Evolutionary conservation across 2,797 vertebrate species (phyloP).

Genomic region (Trachurus trachurus): DNA sequence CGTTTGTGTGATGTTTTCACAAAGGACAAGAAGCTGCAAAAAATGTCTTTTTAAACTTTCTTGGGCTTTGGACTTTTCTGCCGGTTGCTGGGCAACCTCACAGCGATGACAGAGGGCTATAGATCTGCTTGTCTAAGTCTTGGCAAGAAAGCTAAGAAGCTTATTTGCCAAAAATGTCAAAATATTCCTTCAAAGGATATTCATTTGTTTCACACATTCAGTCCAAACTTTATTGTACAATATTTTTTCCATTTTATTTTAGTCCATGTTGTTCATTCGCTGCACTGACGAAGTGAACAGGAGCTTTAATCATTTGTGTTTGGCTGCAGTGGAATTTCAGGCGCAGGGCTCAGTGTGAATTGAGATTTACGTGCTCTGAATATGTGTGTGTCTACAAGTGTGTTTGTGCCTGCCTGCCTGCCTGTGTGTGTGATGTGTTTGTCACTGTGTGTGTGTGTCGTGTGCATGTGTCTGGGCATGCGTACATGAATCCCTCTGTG

Average conservation of each 20-base stretch:
- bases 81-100: conserved; percentile 57
- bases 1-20: conserved; percentile 2
- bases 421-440: conserved; percentile 13
- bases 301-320: conserved; percentile 63
- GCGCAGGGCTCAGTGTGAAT: conserved; percentile 65
- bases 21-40: not conserved
- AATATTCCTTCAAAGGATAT: conserved; percentile 16
- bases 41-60: conserved; percentile 17
- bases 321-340: conserved; percentile 74
- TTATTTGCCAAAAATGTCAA: conserved; percentile 14
- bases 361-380: conserved; percentile 72
- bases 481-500: conserved; percentile 8
- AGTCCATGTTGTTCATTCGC: conserved; percentile 26
- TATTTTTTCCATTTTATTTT: not conserved
- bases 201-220: not conserved
- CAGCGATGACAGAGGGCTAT: conserved; percentile 24
- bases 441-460: conserved; percentile 26
- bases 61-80: conserved; percentile 18
- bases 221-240: not conserved
- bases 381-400: conserved; percentile 56
- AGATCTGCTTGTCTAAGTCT: conserved; percentile 27
- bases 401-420: conserved; percentile 18
- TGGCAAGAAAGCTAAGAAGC: conserved; percentile 3
- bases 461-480: conserved; percentile 42
- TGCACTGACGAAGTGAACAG: conserved; percentile 55